These are phyloP conservation scores for Anableps anableps DNA, from an alignment of 2,797 vertebrate species.

Conservation along the genomic window DNA sequence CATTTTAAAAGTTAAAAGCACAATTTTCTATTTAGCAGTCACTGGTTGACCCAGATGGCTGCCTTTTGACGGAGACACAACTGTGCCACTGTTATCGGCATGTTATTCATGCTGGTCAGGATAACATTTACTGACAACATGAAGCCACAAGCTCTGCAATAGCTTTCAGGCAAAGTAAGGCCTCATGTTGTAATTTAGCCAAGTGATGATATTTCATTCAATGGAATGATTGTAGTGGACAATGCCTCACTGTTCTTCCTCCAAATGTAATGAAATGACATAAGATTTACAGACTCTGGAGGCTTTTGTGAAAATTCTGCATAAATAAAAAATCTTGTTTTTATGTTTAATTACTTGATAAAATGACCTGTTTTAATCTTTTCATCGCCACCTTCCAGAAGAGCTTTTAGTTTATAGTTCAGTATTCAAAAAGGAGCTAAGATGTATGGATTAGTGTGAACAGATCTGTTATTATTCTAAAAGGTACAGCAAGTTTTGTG, in stretches of 20 bases:
- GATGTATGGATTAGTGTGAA: background rate
- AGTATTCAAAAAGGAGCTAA: too few relatives aligned
- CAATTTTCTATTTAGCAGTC: constrained; percentile 8
- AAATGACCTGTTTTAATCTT: background rate
- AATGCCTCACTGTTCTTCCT: background rate
- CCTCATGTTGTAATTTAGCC: constrained; percentile 47
- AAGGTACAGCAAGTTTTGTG: background rate
- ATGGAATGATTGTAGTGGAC: constrained; percentile 6
- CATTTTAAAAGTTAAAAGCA: background rate
- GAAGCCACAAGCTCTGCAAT: constrained; percentile 37
- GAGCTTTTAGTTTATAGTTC: background rate
- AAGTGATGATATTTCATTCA: constrained; percentile 20
- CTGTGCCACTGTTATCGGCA: constrained; percentile 63
- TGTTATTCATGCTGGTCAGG: constrained; percentile 55
- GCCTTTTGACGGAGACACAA: constrained; percentile 41
- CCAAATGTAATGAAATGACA: background rate
- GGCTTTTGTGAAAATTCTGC: background rate
- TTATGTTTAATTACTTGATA: background rate
- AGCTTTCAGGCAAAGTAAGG: constrained; percentile 27
- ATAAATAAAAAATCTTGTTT: background rate
- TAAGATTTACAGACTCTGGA: background rate
- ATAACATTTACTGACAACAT: constrained; percentile 42
- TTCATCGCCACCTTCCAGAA: background rate
- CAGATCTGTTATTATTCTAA: background rate
- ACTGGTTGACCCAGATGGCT: constrained; percentile 3